phyloP scores from a whole-genome alignment of 2,113 vertebrate genomes.

The Heptranchias perlo region DNA sequence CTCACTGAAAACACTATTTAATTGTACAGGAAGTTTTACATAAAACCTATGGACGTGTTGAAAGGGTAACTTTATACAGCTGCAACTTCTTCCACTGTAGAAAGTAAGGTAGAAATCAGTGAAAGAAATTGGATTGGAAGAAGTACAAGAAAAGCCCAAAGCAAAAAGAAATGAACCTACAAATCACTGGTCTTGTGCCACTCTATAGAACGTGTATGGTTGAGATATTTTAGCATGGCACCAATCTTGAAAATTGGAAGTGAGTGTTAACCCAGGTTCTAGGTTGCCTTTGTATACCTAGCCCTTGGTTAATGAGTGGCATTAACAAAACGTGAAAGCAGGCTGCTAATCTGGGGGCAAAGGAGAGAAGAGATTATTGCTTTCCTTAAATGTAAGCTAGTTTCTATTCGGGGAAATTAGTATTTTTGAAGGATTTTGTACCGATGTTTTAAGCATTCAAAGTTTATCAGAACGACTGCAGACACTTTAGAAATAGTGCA shows the following conservation, averaged over 20 bases:
- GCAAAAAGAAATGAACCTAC: neutral
- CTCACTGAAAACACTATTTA: constrained; percentile 20
- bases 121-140: neutral
- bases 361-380: neutral
- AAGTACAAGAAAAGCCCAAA: constrained; percentile 23
- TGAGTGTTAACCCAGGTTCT: neutral
- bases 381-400: neutral
- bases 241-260: neutral
- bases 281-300: neutral
- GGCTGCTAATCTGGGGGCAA: neutral
- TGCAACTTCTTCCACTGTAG: neutral
- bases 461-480: constrained; percentile 19
- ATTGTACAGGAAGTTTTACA: neutral
- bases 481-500: constrained; percentile 26
- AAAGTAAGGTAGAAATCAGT: neutral
- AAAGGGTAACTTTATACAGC: neutral
- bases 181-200: neutral
- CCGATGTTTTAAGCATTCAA: neutral
- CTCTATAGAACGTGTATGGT: neutral
- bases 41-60: neutral
- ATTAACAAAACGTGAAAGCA: neutral
- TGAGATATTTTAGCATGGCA: neutral
- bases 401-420: neutral
- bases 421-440: neutral
- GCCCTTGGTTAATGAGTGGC: neutral